A percentile compares a stretch with the other conserved stretches of the same genome.
phyloP scores from a whole-genome alignment of 2,113 vertebrate genomes.

The Myocastor coypus region DNA sequence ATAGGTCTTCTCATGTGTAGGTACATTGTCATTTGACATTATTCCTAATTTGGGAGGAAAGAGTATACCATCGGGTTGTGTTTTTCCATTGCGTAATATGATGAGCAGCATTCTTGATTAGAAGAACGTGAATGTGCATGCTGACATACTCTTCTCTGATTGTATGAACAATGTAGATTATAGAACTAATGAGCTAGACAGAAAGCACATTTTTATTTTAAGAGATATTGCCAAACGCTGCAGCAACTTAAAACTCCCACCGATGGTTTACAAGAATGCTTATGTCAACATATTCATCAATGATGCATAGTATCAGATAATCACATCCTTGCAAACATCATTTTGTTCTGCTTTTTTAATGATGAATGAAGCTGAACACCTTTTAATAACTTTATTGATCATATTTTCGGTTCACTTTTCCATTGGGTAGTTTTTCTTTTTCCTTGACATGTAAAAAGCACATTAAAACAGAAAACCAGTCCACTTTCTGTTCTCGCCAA shows the following conservation, averaged over 20 bases:
- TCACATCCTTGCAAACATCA: neutral
- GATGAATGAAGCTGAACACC: constrained; percentile 4
- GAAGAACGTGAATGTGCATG: neutral
- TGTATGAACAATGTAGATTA: neutral
- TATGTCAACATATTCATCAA: neutral
- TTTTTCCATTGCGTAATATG: neutral
- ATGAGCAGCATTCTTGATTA: neutral
- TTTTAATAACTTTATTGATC: neutral
- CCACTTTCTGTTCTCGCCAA: neutral
- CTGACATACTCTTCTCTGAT: neutral
- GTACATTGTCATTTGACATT: neutral
- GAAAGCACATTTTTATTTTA: constrained; percentile 23
- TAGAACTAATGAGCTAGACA: neutral
- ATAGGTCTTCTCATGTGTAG: neutral
- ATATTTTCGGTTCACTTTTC: constrained; percentile 29
- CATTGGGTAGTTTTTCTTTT: neutral
- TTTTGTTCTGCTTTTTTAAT: constrained; percentile 25
- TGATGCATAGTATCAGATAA: neutral
- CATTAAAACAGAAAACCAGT: neutral
- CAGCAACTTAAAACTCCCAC: constrained; percentile 44
- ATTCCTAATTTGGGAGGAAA: neutral
- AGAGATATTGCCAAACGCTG: neutral
- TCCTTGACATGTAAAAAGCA: neutral
- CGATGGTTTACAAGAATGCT: neutral
- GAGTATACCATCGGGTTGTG: neutral